Evolutionary conservation across 2,888 invertebrate species (phyloP), one percentile per base, ranked within the genome.

Genomic region (Andrena haemorrhoa): DNA sequence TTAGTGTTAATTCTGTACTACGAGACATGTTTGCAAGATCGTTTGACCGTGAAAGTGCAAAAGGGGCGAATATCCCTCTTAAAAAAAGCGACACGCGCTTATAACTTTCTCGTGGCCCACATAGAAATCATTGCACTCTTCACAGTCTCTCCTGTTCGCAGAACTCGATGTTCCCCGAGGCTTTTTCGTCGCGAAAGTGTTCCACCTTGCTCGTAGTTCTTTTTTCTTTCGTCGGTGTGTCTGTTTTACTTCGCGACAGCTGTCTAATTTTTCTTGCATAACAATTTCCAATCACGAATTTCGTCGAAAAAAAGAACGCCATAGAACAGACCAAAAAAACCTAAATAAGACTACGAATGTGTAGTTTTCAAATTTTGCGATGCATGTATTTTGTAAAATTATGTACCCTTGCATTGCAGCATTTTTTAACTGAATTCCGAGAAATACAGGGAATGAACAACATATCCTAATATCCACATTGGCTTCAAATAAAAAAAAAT

Each of bases 71-170:
- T 77, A 68, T 78, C 58, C 76, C 78, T 70, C 49, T 66, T 63
- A 75, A 79, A 75, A 75, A 79, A 49, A 66, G 66, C 73, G 83
- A 85, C 85, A 84, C 84, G 77, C 79, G 82, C 85, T 86, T 82
- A 72, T 86, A 89, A 93, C 93, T 93, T 93, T 93, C 93, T 92
- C 93, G 91, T 92, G 93, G 90, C 93, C 93, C 91, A 93, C 90
- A 92, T 92, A 91, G 89, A 86, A 88, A 86, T 86, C 84, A 79
- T 86, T 86, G 88, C 88, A 89, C 90, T 85, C 87, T 82, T 86
- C 84, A 69, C 74, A 78, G 64, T 84, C 83, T 87, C 83, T 82
- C 82, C 74, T 71, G 69, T 75, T 69, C 70, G 78, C 65, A 79
- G 76, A 85, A 84, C 78, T 72, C 69, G 65, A 60, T 70, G 63